Evolutionary conservation across 1,140 invertebrate species (phyloP).

Genomic region (Cryptotermes secundus): DNA sequence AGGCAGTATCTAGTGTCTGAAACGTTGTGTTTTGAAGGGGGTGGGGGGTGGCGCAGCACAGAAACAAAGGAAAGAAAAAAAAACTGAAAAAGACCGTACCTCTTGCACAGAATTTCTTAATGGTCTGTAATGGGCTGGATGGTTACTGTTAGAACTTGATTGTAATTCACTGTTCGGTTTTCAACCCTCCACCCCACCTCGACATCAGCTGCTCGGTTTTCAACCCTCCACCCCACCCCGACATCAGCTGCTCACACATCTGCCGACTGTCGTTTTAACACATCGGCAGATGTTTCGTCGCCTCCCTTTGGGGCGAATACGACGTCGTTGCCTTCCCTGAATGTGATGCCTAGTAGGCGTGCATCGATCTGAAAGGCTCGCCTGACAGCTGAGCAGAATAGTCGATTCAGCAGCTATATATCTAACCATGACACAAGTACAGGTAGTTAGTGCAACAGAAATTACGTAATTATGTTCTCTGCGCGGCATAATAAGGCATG

Average conservation of each 20-base stretch:
- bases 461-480: too few species aligned
- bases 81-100: too few species aligned
- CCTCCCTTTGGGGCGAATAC: neutral
- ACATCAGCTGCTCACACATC: neutral
- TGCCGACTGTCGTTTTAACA: neutral
- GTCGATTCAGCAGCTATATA: neutral
- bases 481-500: too few species aligned
- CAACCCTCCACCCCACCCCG: neutral
- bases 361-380: neutral
- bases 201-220: neutral
- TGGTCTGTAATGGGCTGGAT: neutral
- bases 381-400: neutral
- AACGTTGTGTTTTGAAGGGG: too few species aligned
- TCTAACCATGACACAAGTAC: neutral
- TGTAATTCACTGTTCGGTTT: neutral
- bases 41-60: too few species aligned
- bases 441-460: too few species aligned
- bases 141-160: neutral
- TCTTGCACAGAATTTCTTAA: neutral
- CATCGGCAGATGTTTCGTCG: neutral
- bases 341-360: neutral
- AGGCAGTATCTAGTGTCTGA: too few species aligned
- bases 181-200: neutral
- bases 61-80: too few species aligned
- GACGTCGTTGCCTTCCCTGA: neutral